Evolutionary conservation across 1,140 invertebrate species (phyloP).

Genomic region (Drosophila tristis): DNA sequence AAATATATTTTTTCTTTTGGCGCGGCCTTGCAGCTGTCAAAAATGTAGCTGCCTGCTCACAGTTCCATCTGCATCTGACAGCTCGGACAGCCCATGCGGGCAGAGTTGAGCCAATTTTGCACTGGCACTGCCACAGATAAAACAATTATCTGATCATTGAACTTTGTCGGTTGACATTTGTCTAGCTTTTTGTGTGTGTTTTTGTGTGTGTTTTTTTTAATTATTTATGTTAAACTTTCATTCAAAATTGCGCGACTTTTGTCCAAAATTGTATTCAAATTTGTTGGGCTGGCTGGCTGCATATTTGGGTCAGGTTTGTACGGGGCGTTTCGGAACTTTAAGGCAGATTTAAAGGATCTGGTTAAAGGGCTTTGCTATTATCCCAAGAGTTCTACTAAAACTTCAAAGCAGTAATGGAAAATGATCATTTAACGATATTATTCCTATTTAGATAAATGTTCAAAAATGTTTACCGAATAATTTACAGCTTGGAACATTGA

Average conservation of each 20-base stretch:
- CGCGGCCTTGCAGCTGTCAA: constrained; percentile 54
- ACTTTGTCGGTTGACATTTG: constrained; percentile 26
- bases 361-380: too few relatives aligned
- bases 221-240: not conserved
- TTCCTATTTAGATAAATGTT: too few relatives aligned
- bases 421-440: too few relatives aligned
- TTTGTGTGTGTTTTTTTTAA: not conserved
- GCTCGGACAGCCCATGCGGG: constrained; percentile 2
- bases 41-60: constrained; percentile 7
- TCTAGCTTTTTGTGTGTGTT: constrained; percentile 12
- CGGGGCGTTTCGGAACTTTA: too few relatives aligned
- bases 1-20: constrained; percentile 4
- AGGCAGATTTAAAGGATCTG: too few relatives aligned
- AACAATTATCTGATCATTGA: constrained; percentile 65
- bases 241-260: not conserved
- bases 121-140: constrained; percentile 7
- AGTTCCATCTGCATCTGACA: constrained; percentile 21
- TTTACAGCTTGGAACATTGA: too few relatives aligned
- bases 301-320: too few relatives aligned
- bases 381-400: too few relatives aligned
- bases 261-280: too few relatives aligned
- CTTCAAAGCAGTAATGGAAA: too few relatives aligned
- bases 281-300: too few relatives aligned
- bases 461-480: too few relatives aligned
- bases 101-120: constrained; percentile 42